Evolutionary conservation across 1,140 invertebrate species (phyloP).

Genomic region (Conus betulinus): DNA sequence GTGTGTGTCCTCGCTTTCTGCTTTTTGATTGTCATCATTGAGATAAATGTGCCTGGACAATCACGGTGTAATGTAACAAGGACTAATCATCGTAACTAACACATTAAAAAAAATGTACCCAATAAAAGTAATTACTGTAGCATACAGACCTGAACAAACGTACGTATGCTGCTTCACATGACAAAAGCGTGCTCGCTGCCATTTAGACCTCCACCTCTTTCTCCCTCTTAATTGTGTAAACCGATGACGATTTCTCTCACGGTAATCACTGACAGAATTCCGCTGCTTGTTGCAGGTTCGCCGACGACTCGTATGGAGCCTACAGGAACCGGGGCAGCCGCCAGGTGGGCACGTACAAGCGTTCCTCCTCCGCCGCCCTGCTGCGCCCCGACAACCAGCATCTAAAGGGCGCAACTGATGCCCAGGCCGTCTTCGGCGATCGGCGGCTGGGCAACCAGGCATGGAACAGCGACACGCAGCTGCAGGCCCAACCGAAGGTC

Average conservation of each 20-base stretch:
- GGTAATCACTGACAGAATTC: background rate
- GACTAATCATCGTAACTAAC: no score
- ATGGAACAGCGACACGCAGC: conserved; percentile 52
- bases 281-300: conserved; percentile 56
- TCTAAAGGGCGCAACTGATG: conserved; percentile 43
- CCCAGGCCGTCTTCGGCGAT: conserved; percentile 35
- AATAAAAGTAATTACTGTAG: no score
- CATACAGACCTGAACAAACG: no score
- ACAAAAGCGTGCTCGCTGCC: no score
- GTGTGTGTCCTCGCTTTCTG: no score
- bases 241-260: background rate
- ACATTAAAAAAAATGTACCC: no score
- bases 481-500: background rate
- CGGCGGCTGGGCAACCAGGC: conserved; percentile 33
- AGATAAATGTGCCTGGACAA: no score
- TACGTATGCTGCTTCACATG: background rate
- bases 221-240: background rate
- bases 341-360: conserved; percentile 63
- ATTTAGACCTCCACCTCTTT: background rate
- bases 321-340: conserved; percentile 57
- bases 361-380: conserved; percentile 58
- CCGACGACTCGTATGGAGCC: conserved; percentile 68
- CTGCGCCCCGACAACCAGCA: conserved; percentile 46
- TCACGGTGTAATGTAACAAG: no score
- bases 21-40: no score